phyloP scores from a whole-genome alignment of 2,797 vertebrate genomes.

The Chrysocyon brachyurus region DNA sequence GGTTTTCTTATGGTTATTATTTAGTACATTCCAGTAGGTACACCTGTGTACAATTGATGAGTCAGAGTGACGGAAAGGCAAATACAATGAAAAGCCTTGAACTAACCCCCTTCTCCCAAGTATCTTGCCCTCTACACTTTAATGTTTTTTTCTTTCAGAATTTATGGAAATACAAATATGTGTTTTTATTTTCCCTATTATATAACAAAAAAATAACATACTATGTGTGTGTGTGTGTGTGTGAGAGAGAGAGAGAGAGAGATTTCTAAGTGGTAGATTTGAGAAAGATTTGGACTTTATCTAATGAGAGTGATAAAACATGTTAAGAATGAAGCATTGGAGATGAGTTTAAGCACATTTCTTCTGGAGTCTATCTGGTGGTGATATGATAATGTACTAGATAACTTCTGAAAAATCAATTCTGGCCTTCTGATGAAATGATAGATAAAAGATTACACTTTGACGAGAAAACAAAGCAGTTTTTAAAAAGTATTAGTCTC shows the following conservation, averaged over 20 bases:
- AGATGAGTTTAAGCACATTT: conserved; percentile 53
- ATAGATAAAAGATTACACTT: conserved; percentile 51
- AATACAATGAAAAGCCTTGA: conserved; percentile 55
- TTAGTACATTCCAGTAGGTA: conserved; percentile 50
- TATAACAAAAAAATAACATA: not conserved
- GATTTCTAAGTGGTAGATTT: conserved; percentile 62
- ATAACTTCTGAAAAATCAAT: conserved; percentile 38
- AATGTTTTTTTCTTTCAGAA: conserved; percentile 42
- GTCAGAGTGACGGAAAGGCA: conserved; percentile 21
- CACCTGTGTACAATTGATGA: conserved; percentile 7
- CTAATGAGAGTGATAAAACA: conserved; percentile 18
- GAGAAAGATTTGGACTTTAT: conserved; percentile 32
- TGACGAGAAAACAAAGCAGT: conserved; percentile 59
- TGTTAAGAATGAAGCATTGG: conserved; percentile 42
- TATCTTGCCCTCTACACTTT: not conserved
- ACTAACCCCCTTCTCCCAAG: not conserved
- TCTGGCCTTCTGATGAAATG: conserved; percentile 34
- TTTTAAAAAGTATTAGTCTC: conserved; percentile 41
- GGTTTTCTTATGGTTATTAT: conserved; percentile 14
- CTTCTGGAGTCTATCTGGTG: not conserved
- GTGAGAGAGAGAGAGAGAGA: not conserved
- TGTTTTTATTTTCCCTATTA: conserved; percentile 52
- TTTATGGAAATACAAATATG: conserved; percentile 33
- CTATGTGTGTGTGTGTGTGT: not conserved
- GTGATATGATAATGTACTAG: conserved; percentile 2